Evolutionary conservation across 2,113 vertebrate genomes (phyloP).

Genomic region (Lepus americanus): DNA sequence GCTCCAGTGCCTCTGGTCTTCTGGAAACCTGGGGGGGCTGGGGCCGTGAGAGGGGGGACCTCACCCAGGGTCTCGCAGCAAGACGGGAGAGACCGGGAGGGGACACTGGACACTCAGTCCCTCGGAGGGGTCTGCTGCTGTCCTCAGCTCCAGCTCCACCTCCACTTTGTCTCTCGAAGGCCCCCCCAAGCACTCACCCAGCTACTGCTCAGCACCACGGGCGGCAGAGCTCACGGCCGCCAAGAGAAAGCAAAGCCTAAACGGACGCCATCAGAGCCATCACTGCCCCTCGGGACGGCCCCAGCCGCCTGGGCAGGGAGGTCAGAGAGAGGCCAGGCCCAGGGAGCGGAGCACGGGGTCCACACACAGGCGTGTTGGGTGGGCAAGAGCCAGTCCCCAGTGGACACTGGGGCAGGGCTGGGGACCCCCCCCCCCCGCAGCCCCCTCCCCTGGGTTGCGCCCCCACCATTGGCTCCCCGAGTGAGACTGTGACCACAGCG

Average conservation of each 20-base stretch:
- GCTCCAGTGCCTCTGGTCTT: neutral
- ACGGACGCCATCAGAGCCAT: too few relatives aligned
- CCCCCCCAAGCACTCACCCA: neutral
- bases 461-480: too few relatives aligned
- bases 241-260: too few relatives aligned
- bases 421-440: too few relatives aligned
- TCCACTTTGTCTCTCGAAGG: neutral
- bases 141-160: neutral
- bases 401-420: too few relatives aligned
- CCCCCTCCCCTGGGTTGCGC: too few relatives aligned
- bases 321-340: too few relatives aligned
- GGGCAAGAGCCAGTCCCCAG: too few relatives aligned
- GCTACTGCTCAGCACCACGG: neutral
- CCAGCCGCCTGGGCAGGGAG: too few relatives aligned
- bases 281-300: too few relatives aligned
- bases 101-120: accelerated
- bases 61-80: neutral
- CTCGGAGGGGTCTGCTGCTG: accelerated
- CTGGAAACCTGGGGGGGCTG: neutral
- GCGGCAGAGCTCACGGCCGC: accelerated
- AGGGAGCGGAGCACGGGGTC: too few relatives aligned
- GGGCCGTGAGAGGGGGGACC: accelerated
- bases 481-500: accelerated
- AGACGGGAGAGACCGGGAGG: accelerated
- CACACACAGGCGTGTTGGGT: too few relatives aligned